Conservation (phyloP, 1,140 invertebrate genomes). For the Pseudomyrmex gracilis region DNA sequence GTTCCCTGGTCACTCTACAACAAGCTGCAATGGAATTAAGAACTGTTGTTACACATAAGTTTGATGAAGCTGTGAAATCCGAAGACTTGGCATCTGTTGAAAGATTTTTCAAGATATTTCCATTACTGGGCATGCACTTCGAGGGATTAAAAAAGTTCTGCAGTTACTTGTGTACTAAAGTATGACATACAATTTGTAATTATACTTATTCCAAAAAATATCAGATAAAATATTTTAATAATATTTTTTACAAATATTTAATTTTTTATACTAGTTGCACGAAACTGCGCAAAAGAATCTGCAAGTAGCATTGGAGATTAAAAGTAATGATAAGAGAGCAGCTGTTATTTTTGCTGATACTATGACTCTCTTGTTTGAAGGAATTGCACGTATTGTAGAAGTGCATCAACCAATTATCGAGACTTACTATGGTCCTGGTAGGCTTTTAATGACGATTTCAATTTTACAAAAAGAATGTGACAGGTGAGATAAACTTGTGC, state of each 20-base stretch:
- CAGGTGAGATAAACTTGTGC: conserved; percentile 84
- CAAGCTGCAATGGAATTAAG: conserved; percentile 92
- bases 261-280: conserved; percentile 86
- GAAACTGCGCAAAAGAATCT: conserved; percentile 92
- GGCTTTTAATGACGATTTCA: conserved; percentile 89
- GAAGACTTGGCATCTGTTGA: conserved; percentile 97
- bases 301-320: conserved; percentile 87
- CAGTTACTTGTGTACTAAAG: conserved; percentile 94
- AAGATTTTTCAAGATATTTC: conserved; percentile 99
- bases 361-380: conserved; percentile 94
- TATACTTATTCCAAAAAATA: conserved; percentile 4
- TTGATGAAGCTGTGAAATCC: conserved; percentile 96
- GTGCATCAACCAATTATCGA: conserved; percentile 97
- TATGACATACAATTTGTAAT: conserved; percentile 39
- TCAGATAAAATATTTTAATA: too few relatives aligned
- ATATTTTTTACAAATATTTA: background rate
- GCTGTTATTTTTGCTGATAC: conserved; percentile 93
- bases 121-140: conserved; percentile 95
- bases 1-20: conserved; percentile 93
- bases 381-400: conserved; percentile 94
- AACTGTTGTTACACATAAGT: conserved; percentile 91
- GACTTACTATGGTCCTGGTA: conserved; percentile 96
- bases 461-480: conserved; percentile 96
- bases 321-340: conserved; percentile 89
- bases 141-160: conserved; percentile 97